These are phyloP conservation scores for Willisornis vidua DNA, from an alignment of 2,113 vertebrate genomes.

Conservation along the genomic window DNA sequence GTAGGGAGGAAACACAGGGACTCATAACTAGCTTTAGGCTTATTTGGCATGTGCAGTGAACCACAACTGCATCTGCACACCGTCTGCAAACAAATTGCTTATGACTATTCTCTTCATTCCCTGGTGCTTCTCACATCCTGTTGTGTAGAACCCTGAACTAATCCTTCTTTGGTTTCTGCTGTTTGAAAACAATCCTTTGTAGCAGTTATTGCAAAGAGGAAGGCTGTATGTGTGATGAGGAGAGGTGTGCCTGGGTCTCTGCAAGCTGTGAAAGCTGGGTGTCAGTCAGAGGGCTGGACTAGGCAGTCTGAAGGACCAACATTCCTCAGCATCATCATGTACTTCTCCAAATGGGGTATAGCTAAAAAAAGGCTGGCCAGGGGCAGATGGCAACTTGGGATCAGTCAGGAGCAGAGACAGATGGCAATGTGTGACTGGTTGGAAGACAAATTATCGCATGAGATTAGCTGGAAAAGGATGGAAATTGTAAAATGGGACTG, in stretches of 20 bases:
- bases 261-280: not conserved
- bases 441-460: constrained; percentile 29
- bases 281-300: not conserved
- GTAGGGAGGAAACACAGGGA: not conserved
- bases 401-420: constrained; percentile 34
- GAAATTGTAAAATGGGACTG: constrained; percentile 5
- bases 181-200: not conserved
- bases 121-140: not conserved
- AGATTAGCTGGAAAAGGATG: constrained; percentile 5
- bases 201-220: not conserved
- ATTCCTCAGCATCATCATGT: not conserved
- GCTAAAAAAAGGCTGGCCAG: not conserved
- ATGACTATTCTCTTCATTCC: not conserved
- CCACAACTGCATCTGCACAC: not conserved
- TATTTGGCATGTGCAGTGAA: not conserved
- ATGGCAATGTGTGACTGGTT: not conserved
- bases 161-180: not conserved
- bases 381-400: constrained; percentile 34
- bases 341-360: not conserved
- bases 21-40: not conserved
- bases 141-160: not conserved
- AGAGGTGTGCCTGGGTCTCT: accelerated
- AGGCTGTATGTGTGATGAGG: not conserved
- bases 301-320: not conserved
- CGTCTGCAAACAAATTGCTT: not conserved